Conservation (phyloP, 2,888 invertebrate genomes). For the Troilus luridus region DNA sequence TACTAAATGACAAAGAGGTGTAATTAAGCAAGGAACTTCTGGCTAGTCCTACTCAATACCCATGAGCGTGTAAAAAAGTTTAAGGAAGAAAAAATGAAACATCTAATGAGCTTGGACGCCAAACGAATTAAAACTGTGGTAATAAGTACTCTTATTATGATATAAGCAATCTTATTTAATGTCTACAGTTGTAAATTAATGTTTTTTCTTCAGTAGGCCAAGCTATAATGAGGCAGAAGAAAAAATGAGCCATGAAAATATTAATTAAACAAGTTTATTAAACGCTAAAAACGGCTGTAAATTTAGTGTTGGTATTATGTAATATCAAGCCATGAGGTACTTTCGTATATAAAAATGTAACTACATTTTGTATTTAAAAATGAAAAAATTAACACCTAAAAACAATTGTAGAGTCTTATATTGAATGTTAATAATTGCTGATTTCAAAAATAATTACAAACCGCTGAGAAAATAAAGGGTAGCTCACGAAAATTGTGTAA, state of each 20-base stretch:
- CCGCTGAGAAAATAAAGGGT: too few species aligned
- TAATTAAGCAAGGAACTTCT: not conserved
- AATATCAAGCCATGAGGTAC: too few species aligned
- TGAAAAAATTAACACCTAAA: too few species aligned
- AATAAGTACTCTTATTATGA: not conserved
- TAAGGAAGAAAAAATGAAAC: not conserved
- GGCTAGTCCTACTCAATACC: not conserved
- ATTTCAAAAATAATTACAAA: too few species aligned
- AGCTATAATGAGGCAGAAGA: not conserved
- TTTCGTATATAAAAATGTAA: too few species aligned
- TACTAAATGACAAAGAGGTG: not conserved
- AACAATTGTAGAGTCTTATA: too few species aligned
- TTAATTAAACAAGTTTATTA: not conserved
- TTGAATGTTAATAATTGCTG: too few species aligned
- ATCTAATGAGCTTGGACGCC: not conserved
- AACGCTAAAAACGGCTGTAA: not conserved
- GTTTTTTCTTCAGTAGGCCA: not conserved
- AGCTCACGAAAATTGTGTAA: too few species aligned
- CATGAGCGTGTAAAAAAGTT: not conserved
- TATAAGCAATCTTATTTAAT: not conserved
- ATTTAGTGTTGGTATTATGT: too few species aligned
- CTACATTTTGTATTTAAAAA: too few species aligned
- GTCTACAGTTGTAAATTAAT: not conserved
- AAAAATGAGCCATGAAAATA: not conserved
- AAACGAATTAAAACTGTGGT: not conserved